Base-by-base conservation (phyloP, 1,140 invertebrate species). In the Trichonephila inaurata region DNA sequence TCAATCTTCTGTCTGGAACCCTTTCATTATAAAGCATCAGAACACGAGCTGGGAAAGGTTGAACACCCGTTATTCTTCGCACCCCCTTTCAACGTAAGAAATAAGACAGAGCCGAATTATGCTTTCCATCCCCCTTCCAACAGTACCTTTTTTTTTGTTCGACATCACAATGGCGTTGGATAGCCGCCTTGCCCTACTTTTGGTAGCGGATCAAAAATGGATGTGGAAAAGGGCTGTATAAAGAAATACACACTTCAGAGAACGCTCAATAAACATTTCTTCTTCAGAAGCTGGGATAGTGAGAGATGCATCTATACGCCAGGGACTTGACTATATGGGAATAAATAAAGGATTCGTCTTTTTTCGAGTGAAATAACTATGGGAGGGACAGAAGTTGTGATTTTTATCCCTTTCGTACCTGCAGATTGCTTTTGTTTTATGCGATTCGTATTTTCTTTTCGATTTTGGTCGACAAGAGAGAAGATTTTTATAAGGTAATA, bases 11-110 rank as follows among this genome's bases (percentile, higher is more conserved):
- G 19, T 69, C 81, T 21, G 51, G 62, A 93, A 93, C 92, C 92
- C 92, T 93, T 88, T 86, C 92, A 93, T 93, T 93, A 92, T 89
- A 89, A 61, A 64, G 62, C 66, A 51, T 82, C 61, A 91, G 60
- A 58, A 90, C 60, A 91, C 77, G 81, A 91, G 44, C 24, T 62
- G 60, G 89, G 77, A 72, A 61, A 86, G 77, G 82, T 87, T 92
- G 83, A 92, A 92, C 91, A 87, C 60, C 91, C 82, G 91, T 92
- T 92, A 87, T n/a, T 85, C 40, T 92, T 92, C 72, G 72, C 72
- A 19, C 72, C 72, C 18, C 19, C 64, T 69, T 69, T 69, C 66
- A 44, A 40, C 21, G 24, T 40, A 33, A 87, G 90, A 66, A 91
- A 85, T 77, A 77, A 81, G 69, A 92, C 58, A 81, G 90, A 83